Percentiles rank a stretch among this genome's conserved stretches.
These are phyloP conservation scores for Charadrius vociferus DNA, from an alignment of 2,113 vertebrate genomes.

Conservation along the genomic window DNA sequence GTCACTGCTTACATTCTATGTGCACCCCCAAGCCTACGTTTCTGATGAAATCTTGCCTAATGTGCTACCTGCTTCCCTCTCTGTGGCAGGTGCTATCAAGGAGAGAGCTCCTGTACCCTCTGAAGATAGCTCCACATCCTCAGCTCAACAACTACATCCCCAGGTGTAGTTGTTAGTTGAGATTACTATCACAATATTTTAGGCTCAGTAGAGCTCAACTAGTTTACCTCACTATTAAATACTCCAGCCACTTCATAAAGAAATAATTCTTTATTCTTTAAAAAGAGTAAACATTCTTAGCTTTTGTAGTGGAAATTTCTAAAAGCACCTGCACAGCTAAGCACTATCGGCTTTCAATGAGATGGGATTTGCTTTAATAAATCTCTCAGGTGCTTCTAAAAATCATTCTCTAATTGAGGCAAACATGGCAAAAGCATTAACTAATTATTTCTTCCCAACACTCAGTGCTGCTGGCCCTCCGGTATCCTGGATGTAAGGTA, in stretches of 20 bases:
- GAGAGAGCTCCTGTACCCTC: background rate
- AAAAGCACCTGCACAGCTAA: background rate
- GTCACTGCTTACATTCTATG: background rate
- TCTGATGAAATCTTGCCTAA: background rate
- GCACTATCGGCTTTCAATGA: background rate
- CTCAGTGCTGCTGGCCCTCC: background rate
- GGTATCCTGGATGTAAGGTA: background rate
- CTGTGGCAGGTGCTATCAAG: background rate
- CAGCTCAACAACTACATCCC: too few relatives aligned
- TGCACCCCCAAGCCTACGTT: background rate
- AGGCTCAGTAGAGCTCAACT: background rate
- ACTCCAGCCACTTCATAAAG: background rate
- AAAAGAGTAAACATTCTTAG: background rate
- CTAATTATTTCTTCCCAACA: background rate
- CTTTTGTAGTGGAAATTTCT: background rate
- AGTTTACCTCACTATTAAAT: background rate
- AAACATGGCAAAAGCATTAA: background rate
- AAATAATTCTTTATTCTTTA: background rate
- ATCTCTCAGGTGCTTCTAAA: background rate
- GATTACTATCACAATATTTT: background rate
- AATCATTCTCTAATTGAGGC: background rate
- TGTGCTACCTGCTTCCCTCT: background rate
- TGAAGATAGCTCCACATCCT: background rate
- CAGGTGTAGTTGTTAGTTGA: background rate
- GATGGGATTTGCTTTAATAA: background rate